Base-by-base conservation (phyloP, 1,140 invertebrate species). In the Bombus balteatus region DNA sequence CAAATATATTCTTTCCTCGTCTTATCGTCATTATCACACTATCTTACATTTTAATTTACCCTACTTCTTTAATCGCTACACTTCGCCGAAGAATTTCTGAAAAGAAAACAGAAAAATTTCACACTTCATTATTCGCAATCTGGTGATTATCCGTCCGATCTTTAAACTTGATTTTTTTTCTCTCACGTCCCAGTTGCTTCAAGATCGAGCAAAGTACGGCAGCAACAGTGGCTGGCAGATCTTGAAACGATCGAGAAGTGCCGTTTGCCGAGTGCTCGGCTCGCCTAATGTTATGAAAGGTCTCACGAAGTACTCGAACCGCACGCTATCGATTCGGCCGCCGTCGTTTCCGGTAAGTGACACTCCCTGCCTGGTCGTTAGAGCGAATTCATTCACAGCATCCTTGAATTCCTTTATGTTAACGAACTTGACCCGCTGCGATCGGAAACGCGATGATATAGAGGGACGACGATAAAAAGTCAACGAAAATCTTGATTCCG, bases 241-340 rank as follows among this genome's bases (percentile, higher is more conserved):
- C 39, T 76, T 28, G 81, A 57, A 88, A 83, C 62, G 73, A 88
- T 87, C 72, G 89, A 88, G 87, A 72, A 89, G 74, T 81, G 73
- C 85, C 86, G 81, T 89, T 88, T 88, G 73, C 85, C 87, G 80
- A 90, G 82, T 86, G 86, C 85, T 91, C 88, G 80, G 39, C 83
- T 86, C 83, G 74, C 18, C 12, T 76, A 57, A 74, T 70, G 73
- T 75, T 75, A 86, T 81, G 88, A 91, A 90, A 88, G 75, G 83
- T 82, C 83, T 86, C 78, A 74, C 81, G 47, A 57, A 75, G 83
- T 89, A 70, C 89, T 88, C 79, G 39, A 89, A 85, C 62, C 73
- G 68, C 71, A 53, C 41, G 47, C 79, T 78, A 77, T 90, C 70
- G 87, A 91, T 90, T 91, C 80, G 83, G 83, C 82, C 83, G 75